A percentile compares a stretch with the other conserved stretches of the same genome.
Evolutionary conservation across 2,888 invertebrate genomes (phyloP).

Genomic region (Holacanthella duospinosa): DNA sequence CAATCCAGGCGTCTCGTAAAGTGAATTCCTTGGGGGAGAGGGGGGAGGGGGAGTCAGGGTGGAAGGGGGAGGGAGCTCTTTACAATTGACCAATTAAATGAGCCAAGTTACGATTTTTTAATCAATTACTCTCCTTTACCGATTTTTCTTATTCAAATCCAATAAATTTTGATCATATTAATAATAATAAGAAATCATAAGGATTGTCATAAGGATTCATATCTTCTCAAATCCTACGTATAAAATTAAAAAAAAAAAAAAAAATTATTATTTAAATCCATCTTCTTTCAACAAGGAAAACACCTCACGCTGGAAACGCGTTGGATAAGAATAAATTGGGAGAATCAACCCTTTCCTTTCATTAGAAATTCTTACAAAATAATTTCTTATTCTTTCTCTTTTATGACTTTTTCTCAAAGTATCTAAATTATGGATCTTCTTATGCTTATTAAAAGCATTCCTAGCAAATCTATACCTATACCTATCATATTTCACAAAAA

Average conservation of each 20-base stretch:
- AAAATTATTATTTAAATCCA: too few species aligned
- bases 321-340: background rate
- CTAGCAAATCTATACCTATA: too few species aligned
- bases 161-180: too few species aligned
- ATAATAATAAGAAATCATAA: too few species aligned
- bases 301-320: background rate
- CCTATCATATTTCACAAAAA: background rate
- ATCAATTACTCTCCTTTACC: background rate
- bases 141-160: background rate
- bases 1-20: slow-evolving; percentile 3
- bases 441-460: too few species aligned
- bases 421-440: too few species aligned
- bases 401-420: too few species aligned
- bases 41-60: too few species aligned
- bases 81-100: background rate
- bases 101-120: background rate
- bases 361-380: background rate
- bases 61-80: background rate
- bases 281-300: background rate
- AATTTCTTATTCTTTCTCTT: background rate
- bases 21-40: background rate
- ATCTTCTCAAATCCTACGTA: background rate
- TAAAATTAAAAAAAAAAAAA: background rate
- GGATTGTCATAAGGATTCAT: too few species aligned
- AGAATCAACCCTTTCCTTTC: background rate